Evolutionary conservation across 2,888 invertebrate genomes (phyloP).

Genomic region (Steinernema carpocapsae): DNA sequence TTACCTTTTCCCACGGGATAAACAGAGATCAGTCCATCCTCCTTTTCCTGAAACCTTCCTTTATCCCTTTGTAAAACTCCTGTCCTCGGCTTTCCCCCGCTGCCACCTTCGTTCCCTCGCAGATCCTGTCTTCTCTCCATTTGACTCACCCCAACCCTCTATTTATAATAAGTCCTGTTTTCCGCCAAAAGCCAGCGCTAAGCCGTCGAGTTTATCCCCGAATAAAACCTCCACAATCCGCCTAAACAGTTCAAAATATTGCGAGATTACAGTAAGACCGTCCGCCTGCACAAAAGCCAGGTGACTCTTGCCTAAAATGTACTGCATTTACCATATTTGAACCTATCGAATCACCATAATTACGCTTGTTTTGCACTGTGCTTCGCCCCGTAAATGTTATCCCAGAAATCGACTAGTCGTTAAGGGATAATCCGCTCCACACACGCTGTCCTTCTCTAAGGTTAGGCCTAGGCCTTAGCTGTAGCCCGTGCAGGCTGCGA

Average conservation of each 20-base stretch:
- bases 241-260: too few relatives aligned
- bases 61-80: not conserved
- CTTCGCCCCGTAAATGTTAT: constrained; percentile 9
- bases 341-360: not conserved
- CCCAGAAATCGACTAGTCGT: constrained; percentile 34
- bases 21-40: too few relatives aligned
- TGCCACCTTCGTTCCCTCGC: too few relatives aligned
- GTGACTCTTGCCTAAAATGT: not conserved
- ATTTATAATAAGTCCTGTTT: not conserved
- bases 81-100: not conserved
- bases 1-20: too few relatives aligned
- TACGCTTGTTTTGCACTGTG: constrained; percentile 1
- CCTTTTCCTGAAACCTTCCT: too few relatives aligned
- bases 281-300: too few relatives aligned
- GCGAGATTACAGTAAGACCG: too few relatives aligned
- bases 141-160: too few relatives aligned
- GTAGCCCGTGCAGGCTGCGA: too few relatives aligned
- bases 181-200: constrained; percentile 6
- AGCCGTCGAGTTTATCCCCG: not conserved
- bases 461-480: not conserved
- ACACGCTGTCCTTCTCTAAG: constrained; percentile 3
- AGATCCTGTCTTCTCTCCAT: too few relatives aligned
- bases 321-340: not conserved
- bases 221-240: too few relatives aligned
- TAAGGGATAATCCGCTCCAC: constrained; percentile 28